Evolutionary conservation across 2,888 invertebrate species (phyloP).

Genomic region (Dermolepida albohirtum): DNA sequence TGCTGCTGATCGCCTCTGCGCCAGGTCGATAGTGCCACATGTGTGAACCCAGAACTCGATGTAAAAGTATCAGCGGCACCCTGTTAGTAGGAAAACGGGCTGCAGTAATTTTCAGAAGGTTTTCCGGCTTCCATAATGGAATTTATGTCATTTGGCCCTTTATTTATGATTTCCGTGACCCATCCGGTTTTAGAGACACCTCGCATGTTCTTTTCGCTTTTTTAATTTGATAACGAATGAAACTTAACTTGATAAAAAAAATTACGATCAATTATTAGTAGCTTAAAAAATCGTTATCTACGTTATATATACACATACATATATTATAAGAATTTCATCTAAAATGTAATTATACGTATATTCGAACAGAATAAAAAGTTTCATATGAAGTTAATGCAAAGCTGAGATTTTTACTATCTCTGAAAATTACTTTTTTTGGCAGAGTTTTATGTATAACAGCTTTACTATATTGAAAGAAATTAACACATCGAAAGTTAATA

Average conservation of each 20-base stretch:
- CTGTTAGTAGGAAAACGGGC: conserved; percentile 1
- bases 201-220: neutral
- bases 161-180: conserved; percentile 24
- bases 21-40: conserved; percentile 29
- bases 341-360: too few species aligned
- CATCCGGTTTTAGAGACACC: conserved; percentile 1
- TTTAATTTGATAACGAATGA: conserved; percentile 16
- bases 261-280: neutral
- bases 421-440: too few species aligned
- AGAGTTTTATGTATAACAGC: too few species aligned
- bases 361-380: too few species aligned
- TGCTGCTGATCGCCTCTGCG: conserved; percentile 19
- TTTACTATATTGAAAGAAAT: too few species aligned
- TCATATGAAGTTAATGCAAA: too few species aligned
- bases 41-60: conserved; percentile 5
- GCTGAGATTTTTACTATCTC: too few species aligned
- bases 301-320: too few species aligned
- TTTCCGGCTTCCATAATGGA: conserved; percentile 11
- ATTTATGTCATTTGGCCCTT: conserved; percentile 14
- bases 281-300: too few species aligned
- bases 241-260: conserved; percentile 1
- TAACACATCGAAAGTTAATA: too few species aligned
- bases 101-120: conserved; percentile 22
- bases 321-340: too few species aligned
- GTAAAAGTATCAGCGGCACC: conserved; percentile 8